These are phyloP conservation scores for Polyodon spathula DNA, from an alignment of 2,113 vertebrate genomes.

Conservation along the genomic window DNA sequence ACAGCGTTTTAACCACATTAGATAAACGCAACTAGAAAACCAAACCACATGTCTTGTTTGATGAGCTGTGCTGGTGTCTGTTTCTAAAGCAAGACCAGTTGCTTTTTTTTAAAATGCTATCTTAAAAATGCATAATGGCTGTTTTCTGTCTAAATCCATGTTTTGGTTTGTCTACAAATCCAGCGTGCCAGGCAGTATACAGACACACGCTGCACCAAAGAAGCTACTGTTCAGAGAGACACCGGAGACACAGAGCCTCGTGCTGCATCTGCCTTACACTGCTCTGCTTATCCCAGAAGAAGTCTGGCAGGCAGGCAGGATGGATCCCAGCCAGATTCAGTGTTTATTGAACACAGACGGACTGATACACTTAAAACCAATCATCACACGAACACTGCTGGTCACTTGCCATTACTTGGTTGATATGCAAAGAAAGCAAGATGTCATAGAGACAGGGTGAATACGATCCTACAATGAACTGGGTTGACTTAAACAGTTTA, in stretches of 20 bases:
- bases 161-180: too few relatives aligned
- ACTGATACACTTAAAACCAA: constrained; percentile 45
- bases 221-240: background rate
- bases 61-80: too few relatives aligned
- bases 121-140: too few relatives aligned
- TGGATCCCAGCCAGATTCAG: constrained; percentile 24
- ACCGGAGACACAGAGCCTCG: too few relatives aligned
- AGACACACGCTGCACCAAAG: background rate
- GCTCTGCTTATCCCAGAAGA: background rate
- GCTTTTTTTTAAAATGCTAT: too few relatives aligned
- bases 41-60: too few relatives aligned
- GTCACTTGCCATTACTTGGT: constrained; percentile 29
- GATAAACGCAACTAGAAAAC: too few relatives aligned
- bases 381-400: constrained; percentile 34
- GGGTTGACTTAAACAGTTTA: too few relatives aligned
- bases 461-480: too few relatives aligned
- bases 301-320: constrained; percentile 3
- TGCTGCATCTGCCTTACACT: background rate
- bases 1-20: too few relatives aligned
- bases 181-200: background rate
- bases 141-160: too few relatives aligned
- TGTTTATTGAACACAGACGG: constrained; percentile 45
- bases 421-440: constrained; percentile 18
- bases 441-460: background rate
- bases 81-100: too few relatives aligned